These are phyloP conservation scores for Trachelipus rathkii DNA, from an alignment of 1,140 invertebrate species.

Conservation along the genomic window DNA sequence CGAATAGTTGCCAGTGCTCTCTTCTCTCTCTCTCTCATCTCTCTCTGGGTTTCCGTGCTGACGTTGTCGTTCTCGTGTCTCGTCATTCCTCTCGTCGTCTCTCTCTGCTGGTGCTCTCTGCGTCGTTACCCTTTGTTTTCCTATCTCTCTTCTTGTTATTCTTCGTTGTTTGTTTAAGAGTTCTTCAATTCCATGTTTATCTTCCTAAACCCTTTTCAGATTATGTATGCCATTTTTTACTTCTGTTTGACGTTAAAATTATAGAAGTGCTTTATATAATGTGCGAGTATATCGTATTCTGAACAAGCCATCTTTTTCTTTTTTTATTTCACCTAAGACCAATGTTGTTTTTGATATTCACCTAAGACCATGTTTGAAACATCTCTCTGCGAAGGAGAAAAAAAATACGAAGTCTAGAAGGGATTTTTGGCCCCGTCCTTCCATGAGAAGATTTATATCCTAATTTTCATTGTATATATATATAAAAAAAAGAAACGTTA, in stretches of 20 bases:
- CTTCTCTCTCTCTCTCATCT: too few species aligned
- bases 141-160: too few species aligned
- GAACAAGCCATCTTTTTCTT: background rate
- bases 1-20: background rate
- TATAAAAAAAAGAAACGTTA: background rate
- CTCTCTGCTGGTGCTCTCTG: too few species aligned
- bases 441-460: background rate
- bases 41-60: too few species aligned
- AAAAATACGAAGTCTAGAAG: background rate
- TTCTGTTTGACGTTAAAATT: background rate
- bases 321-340: background rate
- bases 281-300: background rate
- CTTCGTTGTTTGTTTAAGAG: too few species aligned
- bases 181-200: too few species aligned
- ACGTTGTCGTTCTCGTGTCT: too few species aligned
- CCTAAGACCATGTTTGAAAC: background rate
- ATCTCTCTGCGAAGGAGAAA: background rate
- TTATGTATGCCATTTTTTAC: too few species aligned
- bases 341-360: too few species aligned
- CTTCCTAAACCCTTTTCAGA: too few species aligned
- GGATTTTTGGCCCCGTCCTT: background rate
- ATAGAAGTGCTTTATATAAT: background rate
- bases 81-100: too few species aligned
- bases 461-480: slow-evolving; percentile 9
- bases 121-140: too few species aligned